phyloP scores from a whole-genome alignment of 1,140 invertebrate genomes.

The Diploscapter pachys region DNA sequence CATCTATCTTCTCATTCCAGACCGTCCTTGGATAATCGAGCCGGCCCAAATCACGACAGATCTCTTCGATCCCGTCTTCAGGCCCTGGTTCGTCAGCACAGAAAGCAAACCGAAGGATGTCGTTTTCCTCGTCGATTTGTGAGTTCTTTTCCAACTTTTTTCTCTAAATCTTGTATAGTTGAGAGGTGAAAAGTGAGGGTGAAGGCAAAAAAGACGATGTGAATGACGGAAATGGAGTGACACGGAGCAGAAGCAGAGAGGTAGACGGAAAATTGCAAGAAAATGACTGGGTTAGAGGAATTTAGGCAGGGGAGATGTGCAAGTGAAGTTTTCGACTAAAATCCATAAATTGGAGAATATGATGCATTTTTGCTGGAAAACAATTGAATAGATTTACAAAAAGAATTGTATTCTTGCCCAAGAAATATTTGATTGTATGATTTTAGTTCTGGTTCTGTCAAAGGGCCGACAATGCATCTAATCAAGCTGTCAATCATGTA shows the following conservation, averaged over 20 bases:
- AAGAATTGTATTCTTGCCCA: no score
- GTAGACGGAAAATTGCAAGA: no score
- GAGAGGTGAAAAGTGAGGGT: background rate
- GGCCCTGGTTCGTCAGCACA: conserved; percentile 40
- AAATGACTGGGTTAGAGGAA: background rate
- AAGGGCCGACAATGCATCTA: conserved; percentile 42
- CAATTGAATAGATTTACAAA: no score
- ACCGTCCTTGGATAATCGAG: conserved; percentile 32
- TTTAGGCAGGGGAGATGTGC: background rate
- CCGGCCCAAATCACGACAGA: conserved; percentile 36
- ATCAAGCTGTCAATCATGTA: conserved; percentile 39
- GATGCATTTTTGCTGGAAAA: no score
- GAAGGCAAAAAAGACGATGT: background rate
- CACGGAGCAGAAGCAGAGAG: no score
- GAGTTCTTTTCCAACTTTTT: conserved; percentile 14
- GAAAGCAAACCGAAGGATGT: conserved; percentile 39
- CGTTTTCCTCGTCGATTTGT: conserved; percentile 42
- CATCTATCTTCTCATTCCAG: background rate
- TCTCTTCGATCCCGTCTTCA: conserved; percentile 40
- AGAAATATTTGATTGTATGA: background rate
- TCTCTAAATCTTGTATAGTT: conserved; percentile 3
- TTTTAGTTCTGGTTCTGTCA: conserved; percentile 42
- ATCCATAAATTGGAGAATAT: no score
- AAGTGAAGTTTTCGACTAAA: background rate
- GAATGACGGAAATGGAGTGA: no score